These are phyloP conservation scores for Platycnemis pennipes DNA, from an alignment of 2,888 invertebrate genomes.

Conservation along the genomic window DNA sequence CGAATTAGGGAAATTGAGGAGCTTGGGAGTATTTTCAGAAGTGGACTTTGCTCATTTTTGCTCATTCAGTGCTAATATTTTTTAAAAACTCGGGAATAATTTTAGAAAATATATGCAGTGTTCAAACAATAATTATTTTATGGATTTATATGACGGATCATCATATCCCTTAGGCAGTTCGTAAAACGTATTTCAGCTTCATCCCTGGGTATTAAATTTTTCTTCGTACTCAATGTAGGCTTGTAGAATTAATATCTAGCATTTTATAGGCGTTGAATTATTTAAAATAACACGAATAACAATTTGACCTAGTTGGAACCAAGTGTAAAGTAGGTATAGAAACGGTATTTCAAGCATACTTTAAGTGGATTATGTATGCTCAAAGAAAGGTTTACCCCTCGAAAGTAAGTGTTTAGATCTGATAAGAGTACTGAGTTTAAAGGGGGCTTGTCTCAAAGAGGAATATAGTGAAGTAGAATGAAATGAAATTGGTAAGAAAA, in stretches of 20 bases:
- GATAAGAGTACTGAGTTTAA: not conserved
- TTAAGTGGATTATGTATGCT: not conserved
- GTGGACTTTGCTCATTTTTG: not conserved
- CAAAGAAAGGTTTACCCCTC: not conserved
- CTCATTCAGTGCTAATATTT: not conserved
- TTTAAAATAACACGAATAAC: not conserved
- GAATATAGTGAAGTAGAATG: conserved; percentile 26
- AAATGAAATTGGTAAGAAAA: conserved; percentile 48
- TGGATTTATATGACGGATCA: too few relatives aligned
- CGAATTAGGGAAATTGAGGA: not conserved
- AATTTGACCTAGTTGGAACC: not conserved
- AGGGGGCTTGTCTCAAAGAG: not conserved
- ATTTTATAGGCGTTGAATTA: not conserved
- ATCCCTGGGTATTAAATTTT: too few relatives aligned
- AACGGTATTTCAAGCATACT: not conserved
- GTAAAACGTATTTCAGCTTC: too few relatives aligned
- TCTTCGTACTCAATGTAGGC: too few relatives aligned
- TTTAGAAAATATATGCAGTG: not conserved
- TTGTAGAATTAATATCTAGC: too few relatives aligned
- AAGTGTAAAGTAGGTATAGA: too few relatives aligned
- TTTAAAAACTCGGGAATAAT: not conserved
- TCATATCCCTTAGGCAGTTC: too few relatives aligned
- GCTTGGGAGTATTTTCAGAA: not conserved
- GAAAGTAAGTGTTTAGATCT: not conserved
- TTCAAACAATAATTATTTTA: too few relatives aligned